phyloP scores from a whole-genome alignment of 2,888 invertebrate genomes.

The Mylabris sibirica region DNA sequence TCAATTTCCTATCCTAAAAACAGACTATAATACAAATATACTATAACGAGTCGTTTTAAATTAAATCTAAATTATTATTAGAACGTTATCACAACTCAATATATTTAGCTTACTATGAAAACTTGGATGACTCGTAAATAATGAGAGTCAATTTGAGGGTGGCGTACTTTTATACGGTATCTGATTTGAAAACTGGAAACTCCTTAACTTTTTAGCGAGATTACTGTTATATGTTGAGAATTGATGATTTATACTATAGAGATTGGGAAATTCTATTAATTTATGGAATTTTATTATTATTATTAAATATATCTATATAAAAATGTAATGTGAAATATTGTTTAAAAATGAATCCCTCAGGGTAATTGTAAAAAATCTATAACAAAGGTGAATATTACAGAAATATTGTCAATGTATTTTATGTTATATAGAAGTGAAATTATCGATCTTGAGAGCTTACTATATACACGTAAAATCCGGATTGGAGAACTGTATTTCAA shows the following conservation, averaged over 20 bases:
- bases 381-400: too few relatives aligned
- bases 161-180: constrained; percentile 17
- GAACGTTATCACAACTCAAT: constrained; percentile 24
- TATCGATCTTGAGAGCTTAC: neutral
- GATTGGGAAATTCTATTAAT: constrained; percentile 30
- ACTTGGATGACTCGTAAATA: constrained; percentile 28
- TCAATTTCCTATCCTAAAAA: neutral
- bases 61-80: constrained; percentile 17
- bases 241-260: constrained; percentile 35
- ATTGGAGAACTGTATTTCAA: neutral
- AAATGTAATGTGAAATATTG: too few relatives aligned
- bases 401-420: neutral
- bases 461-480: neutral
- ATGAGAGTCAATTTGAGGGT: constrained; percentile 17
- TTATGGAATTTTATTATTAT: too few relatives aligned
- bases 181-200: constrained; percentile 28
- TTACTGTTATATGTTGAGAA: constrained; percentile 35
- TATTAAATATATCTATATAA: too few relatives aligned
- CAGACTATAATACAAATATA: neutral
- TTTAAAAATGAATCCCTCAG: too few relatives aligned
- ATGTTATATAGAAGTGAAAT: too few relatives aligned
- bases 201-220: constrained; percentile 37
- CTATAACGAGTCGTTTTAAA: constrained; percentile 17
- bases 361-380: neutral
- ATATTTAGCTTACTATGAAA: constrained; percentile 28